Percentiles rank a stretch among this genome's conserved stretches.
phyloP scores from a whole-genome alignment of 2,888 invertebrate genomes.

The Neelides folsomi region DNA sequence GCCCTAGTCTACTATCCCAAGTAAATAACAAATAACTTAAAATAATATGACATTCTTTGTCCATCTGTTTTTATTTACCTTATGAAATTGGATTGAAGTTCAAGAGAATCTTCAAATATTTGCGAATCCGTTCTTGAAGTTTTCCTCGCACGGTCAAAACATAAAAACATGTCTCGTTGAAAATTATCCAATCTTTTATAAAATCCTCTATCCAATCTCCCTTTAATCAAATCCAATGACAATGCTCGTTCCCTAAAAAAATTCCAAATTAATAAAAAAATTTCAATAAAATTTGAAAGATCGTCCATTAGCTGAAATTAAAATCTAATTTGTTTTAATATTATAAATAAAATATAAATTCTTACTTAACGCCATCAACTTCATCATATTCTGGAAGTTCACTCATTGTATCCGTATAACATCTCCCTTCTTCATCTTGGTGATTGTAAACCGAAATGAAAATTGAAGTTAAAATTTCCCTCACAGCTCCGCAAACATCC shows the following conservation, averaged over 20 bases:
- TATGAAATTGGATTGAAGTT: slow-evolving; percentile 82
- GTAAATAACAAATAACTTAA: no score
- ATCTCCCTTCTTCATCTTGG: slow-evolving; percentile 91
- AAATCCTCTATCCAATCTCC: slow-evolving; percentile 76
- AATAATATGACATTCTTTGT: no score
- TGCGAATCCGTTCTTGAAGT: slow-evolving; percentile 84
- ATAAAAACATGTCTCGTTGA: slow-evolving; percentile 90
- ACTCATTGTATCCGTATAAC: slow-evolving; percentile 89
- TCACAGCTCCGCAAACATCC: slow-evolving; percentile 75
- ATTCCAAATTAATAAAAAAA: not conserved
- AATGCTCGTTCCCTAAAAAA: slow-evolving; percentile 58
- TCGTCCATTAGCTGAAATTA: not conserved
- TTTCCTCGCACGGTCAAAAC: slow-evolving; percentile 73
- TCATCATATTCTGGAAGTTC: slow-evolving; percentile 83
- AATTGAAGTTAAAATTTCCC: slow-evolving; percentile 75
- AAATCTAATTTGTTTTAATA: not conserved
- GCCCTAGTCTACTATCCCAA: not conserved
- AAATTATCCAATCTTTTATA: slow-evolving; percentile 88
- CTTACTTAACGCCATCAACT: slow-evolving; percentile 51
- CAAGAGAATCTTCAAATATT: slow-evolving; percentile 88
- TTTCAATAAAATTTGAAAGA: not conserved
- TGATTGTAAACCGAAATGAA: slow-evolving; percentile 91
- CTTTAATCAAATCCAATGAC: slow-evolving; percentile 82
- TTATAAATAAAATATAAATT: not conserved
- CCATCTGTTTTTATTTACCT: slow-evolving; percentile 35